Conservation (phyloP, 2,113 vertebrate species). For the Columba janthina region DNA sequence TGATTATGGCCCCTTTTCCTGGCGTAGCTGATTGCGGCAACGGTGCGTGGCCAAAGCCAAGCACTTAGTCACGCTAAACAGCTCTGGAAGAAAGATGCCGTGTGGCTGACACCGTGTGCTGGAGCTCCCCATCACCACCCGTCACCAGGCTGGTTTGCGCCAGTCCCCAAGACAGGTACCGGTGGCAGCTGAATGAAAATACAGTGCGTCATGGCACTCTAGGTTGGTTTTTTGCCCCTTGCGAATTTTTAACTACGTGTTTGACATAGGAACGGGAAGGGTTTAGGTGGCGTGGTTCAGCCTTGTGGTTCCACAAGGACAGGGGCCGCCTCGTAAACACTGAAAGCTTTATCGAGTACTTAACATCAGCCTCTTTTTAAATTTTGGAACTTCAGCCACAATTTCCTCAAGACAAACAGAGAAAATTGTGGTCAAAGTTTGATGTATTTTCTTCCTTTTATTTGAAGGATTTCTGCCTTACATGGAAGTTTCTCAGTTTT, state of each 20-base stretch:
- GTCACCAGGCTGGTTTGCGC: background rate
- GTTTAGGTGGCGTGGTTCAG: background rate
- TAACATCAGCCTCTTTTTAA: background rate
- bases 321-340: background rate
- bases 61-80: background rate
- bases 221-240: background rate
- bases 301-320: background rate
- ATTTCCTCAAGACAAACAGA: background rate
- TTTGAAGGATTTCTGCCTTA: conserved; percentile 33
- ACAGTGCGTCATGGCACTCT: background rate
- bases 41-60: background rate
- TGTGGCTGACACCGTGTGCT: background rate
- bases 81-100: background rate
- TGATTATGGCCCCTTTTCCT: background rate
- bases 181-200: background rate
- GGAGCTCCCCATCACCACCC: background rate
- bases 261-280: background rate
- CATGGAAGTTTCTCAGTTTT: conserved; percentile 20
- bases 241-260: rapidly evolving
- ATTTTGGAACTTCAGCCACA: background rate
- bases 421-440: background rate
- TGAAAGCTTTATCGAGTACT: background rate
- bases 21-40: background rate
- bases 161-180: background rate
- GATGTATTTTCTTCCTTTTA: background rate